Conservation (phyloP, 2,113 vertebrate species). For the Peromyscus polionotus region DNA sequence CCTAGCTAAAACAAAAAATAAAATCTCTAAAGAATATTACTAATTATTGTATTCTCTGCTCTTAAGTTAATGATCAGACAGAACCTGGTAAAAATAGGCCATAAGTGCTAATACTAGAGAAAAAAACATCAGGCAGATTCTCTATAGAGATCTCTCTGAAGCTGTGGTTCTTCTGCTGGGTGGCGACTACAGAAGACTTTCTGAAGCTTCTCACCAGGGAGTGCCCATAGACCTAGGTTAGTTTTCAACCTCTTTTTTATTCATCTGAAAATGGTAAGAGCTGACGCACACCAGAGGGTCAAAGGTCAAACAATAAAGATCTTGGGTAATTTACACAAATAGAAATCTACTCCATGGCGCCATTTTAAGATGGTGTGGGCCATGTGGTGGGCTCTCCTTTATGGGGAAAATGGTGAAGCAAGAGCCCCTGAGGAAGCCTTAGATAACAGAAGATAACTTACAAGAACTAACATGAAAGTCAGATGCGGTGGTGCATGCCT, state of each 20-base stretch:
- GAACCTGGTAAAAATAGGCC: neutral
- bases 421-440: neutral
- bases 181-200: neutral
- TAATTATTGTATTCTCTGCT: conserved; percentile 28
- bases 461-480: neutral
- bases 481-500: neutral
- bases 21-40: neutral
- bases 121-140: neutral
- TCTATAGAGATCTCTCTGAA: neutral
- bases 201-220: neutral
- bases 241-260: neutral
- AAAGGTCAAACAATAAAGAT: neutral
- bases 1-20: neutral
- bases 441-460: neutral
- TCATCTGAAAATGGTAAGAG: neutral
- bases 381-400: neutral
- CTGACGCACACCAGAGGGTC: neutral
- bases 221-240: neutral
- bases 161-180: neutral
- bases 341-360: neutral
- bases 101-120: neutral
- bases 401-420: neutral
- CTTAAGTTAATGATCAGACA: conserved; percentile 18
- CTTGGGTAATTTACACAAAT: neutral
- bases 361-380: neutral